Evolutionary conservation across 2,113 vertebrate genomes (phyloP).

Genomic region (Sigmodon hispidus): DNA sequence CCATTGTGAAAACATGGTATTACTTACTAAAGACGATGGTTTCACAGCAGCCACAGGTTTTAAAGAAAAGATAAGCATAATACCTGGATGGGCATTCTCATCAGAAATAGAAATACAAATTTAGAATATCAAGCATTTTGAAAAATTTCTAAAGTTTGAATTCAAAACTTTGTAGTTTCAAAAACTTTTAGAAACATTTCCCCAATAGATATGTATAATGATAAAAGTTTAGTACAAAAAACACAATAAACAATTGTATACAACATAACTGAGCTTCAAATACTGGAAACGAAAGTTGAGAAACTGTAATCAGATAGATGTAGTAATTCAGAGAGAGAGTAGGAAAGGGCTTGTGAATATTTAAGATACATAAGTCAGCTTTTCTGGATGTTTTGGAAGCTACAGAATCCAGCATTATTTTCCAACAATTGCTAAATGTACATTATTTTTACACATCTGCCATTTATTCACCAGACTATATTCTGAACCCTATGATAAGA

Average conservation of each 20-base stretch:
- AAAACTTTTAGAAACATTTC: not conserved
- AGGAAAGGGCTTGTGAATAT: not conserved
- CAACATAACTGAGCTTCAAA: constrained; percentile 33
- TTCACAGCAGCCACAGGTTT: not conserved
- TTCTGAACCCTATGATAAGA: not conserved
- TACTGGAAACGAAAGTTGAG: not conserved
- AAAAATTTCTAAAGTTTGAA: not conserved
- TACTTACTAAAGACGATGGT: not conserved
- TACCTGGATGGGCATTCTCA: not conserved
- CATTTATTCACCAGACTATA: not conserved
- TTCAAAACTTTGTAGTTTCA: not conserved
- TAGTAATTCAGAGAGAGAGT: not conserved
- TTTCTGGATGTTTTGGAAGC: not conserved
- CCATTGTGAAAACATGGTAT: not conserved
- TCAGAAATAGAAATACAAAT: not conserved
- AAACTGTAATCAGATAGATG: not conserved
- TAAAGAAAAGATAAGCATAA: not conserved
- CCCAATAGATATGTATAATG: not conserved
- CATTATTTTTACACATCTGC: not conserved
- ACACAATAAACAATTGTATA: not conserved
- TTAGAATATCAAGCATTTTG: not conserved
- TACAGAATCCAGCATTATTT: not conserved
- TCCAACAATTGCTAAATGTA: constrained; percentile 10
- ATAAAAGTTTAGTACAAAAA: constrained; percentile 10
- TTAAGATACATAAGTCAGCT: not conserved